Conservation (phyloP, 2,797 vertebrate genomes). For the Anguilla megastoma region DNA sequence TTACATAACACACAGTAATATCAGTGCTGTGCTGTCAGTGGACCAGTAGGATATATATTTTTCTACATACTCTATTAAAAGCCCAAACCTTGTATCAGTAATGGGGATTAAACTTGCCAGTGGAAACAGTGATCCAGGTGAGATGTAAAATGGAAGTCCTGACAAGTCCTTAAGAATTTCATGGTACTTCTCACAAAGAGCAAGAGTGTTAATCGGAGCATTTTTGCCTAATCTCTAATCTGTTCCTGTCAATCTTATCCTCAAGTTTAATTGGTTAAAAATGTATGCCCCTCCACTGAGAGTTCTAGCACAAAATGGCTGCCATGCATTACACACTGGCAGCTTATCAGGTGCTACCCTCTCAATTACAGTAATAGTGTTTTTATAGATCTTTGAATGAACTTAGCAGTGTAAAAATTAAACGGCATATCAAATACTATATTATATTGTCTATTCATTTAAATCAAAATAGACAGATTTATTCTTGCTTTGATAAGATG, state of each 20-base stretch:
- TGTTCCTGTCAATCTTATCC: slow-evolving; percentile 58
- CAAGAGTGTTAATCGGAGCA: not conserved
- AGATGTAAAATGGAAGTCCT: not conserved
- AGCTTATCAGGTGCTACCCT: not conserved
- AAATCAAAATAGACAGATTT: not conserved
- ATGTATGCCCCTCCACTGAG: slow-evolving; percentile 21
- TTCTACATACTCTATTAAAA: not conserved
- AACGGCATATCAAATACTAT: not conserved
- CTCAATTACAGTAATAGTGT: not conserved
- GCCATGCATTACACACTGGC: not conserved
- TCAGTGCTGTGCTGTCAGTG: not conserved
- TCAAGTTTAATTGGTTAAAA: slow-evolving; percentile 54
- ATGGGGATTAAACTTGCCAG: not conserved
- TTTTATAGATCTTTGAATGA: not conserved
- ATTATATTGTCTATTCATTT: not conserved
- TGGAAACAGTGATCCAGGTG: not conserved
- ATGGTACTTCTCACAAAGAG: not conserved
- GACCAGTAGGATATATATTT: not conserved
- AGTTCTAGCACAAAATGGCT: not conserved
- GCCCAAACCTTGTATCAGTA: not conserved
- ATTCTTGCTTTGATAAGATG: not conserved
- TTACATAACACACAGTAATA: not conserved
- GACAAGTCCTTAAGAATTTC: not conserved
- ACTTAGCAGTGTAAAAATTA: not conserved
- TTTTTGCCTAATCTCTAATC: slow-evolving; percentile 56